Percentiles rank a stretch among this genome's conserved stretches.
Conservation (phyloP, 2,113 vertebrate genomes). For the Acrocephalus arundinaceus region DNA sequence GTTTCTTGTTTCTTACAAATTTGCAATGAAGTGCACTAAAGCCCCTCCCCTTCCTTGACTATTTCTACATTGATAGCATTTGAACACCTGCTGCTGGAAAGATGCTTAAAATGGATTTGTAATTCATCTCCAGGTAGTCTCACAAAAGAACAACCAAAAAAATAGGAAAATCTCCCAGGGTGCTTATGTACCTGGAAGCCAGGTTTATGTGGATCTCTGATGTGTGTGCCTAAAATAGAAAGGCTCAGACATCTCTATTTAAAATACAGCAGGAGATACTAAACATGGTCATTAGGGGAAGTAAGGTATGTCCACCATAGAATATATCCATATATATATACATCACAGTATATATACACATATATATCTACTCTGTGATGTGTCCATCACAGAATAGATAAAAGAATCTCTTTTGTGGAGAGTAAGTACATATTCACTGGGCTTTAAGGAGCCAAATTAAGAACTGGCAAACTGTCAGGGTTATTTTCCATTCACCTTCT, state of each 20-base stretch:
- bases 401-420: neutral
- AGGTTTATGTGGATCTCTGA: neutral
- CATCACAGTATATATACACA: neutral
- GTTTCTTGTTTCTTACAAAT: neutral
- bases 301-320: neutral
- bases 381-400: neutral
- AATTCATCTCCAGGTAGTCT: neutral
- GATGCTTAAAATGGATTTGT: neutral
- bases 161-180: neutral
- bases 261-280: neutral
- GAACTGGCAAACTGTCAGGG: neutral
- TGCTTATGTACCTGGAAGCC: neutral
- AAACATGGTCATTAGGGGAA: neutral
- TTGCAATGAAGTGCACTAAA: neutral
- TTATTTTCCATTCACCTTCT: neutral
- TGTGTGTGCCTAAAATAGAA: neutral
- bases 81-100: neutral
- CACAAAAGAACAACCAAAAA: neutral
- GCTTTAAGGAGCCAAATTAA: neutral
- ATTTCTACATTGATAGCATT: neutral
- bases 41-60: neutral
- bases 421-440: neutral
- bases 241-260: neutral
- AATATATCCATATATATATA: neutral
- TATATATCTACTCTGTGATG: neutral